Conservation (phyloP, 2,888 invertebrate species). For the Dastarcus helophoroides region DNA sequence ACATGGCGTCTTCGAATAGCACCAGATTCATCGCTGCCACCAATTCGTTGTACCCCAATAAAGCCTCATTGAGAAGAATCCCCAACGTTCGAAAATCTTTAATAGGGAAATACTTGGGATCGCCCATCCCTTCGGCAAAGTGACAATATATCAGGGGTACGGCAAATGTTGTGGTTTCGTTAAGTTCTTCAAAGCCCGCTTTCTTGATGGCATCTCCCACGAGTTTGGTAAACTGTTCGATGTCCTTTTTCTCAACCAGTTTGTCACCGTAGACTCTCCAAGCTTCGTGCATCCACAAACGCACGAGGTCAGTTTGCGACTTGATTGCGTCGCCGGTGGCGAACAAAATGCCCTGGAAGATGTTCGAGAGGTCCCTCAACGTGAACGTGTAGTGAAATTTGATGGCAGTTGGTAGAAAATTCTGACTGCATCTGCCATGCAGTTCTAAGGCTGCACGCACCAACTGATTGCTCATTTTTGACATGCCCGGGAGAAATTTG, state of each 20-base stretch:
- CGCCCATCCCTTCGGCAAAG: conserved; percentile 83
- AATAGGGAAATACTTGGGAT: conserved; percentile 81
- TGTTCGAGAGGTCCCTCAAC: conserved; percentile 81
- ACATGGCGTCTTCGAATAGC: conserved; percentile 90
- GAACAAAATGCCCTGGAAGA: conserved; percentile 87
- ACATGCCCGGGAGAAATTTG: conserved; percentile 52
- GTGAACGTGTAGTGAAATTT: conserved; percentile 95
- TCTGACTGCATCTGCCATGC: conserved; percentile 61
- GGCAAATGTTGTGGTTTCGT: conserved; percentile 58
- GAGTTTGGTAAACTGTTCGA: conserved; percentile 59
- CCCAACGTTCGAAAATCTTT: conserved; percentile 57
- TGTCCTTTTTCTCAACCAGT: conserved; percentile 69
- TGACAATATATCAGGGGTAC: conserved; percentile 84
- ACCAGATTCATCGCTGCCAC: conserved; percentile 88
- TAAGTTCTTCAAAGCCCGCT: conserved; percentile 57
- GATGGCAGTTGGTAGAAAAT: conserved; percentile 84
- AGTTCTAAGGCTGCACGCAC: conserved; percentile 63
- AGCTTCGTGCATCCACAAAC: conserved; percentile 86
- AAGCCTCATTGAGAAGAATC: conserved; percentile 65
- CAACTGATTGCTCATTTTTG: conserved; percentile 48
- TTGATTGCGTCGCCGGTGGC: conserved; percentile 59
- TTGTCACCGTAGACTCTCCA: conserved; percentile 87
- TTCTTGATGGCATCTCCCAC: conserved; percentile 69
- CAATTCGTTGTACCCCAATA: conserved; percentile 79
- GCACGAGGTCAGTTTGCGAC: conserved; percentile 55